Evolutionary conservation across 1,140 invertebrate species (phyloP), one percentile per base, ranked within the genome.

Genomic region (Diachasmimorpha longicaudata): DNA sequence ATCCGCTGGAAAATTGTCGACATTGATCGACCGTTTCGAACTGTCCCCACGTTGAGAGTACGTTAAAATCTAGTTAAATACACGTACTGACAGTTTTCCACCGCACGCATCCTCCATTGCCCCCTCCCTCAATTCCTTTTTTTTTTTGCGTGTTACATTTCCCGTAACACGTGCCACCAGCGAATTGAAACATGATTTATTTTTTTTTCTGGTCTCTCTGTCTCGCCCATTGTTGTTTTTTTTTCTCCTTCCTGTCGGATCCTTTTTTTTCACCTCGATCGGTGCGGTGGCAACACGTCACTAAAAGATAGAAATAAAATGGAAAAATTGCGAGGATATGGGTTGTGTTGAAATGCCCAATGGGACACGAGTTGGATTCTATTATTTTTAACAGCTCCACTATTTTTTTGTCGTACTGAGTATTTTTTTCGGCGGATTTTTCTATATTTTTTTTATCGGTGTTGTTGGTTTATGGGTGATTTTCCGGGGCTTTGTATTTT

Each of bases 21-120:
- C 82, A 85, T 85, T 85, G 84, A 85, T 85, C 85, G 84, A 84
- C 77, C 82, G 81, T 77, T 83, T 80, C 76, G 75, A 36, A 68
- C 77, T 81, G 82, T 86, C 85, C 84, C 85, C 66, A 9, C 31
- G 66, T 37, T 39, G 79, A 79, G 85, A 83, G 84, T 83, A 82
- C 79, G 85, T 85, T 84, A 84, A 86, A 87, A 86, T 87, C 81
- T 82, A 85, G 85, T 87, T 87, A 87, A 87, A 85, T 82, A 86
- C 85, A 86, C 82, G 81, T 81, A 80, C 63, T 52, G 66, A 74
- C 73, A 72, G 19, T 68, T 69, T 63, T 44, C 42, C 42, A 44
- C 67, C 36, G 46, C 73, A 74, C 55, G 72, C 72, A 66, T 74
- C 63, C 48, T 42, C 39, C 55, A 75, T 74, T 67, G 79, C 75